Evolutionary conservation across 2,113 vertebrate species (phyloP), one percentile per base, ranked within the genome.

Genomic region (Paralichthys olivaceus): DNA sequence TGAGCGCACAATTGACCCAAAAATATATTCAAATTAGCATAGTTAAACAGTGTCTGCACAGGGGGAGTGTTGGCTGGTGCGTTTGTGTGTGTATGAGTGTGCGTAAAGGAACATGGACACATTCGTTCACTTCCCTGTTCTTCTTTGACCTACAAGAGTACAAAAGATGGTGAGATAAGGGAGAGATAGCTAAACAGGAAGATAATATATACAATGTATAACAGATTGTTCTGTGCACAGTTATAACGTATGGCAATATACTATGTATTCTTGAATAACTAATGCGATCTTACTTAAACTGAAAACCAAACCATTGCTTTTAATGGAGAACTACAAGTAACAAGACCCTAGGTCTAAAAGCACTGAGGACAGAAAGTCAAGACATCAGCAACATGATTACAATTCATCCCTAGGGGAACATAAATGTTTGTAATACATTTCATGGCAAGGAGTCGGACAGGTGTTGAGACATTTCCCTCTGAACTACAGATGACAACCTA

Each of bases 1-100:
- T 74, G 85, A 92, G 88, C 64, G 9, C 84, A 77, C 88, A 90
- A 80, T 88, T 92, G 92, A 94, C 91, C 93, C 92, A 93, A 94
- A 94, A 91, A 93, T 94, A 94, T 93, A 94, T 94, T 93, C 90
- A 93, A 94, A 94, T 94, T 92, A 94, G 88, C 89, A 91, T 87
- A 90, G 80, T 90, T 93, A 93, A 94, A 93, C 88, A 90, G 91
- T 63, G 83, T 87, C 79, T 90, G 75, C 83, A 84, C 86, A 54
- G 47, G 51, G 63, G 76, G 81, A 66, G 59, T n/a, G 45, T 59
- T 57, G 12, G 69, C 43, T 60, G 32, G 54, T 58, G 66, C 69
- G 75, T 82, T 64, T 83, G 77, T 77, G 72, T 75, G 55, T 69
- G 60, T 28, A 61, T 69, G 8, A 19, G 23, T 60, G 25, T 69